Conservation (phyloP, 2,113 vertebrate species). For the Cochlearius cochlearius region DNA sequence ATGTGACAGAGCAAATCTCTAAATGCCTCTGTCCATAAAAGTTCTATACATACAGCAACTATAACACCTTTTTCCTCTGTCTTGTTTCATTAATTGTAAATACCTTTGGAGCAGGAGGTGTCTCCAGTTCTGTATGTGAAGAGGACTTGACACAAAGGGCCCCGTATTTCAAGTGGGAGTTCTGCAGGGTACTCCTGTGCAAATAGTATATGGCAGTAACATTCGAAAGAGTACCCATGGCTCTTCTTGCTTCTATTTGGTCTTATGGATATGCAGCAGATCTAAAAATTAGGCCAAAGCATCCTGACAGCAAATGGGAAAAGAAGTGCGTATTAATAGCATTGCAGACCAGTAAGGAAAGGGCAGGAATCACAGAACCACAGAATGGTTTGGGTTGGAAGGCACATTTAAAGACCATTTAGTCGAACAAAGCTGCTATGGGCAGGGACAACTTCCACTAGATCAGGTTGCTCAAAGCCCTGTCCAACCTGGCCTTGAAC, state of each 20-base stretch:
- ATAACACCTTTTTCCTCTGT: not conserved
- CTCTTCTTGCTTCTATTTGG: not conserved
- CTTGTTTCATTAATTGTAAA: not conserved
- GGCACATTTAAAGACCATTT: not conserved
- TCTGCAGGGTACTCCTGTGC: not conserved
- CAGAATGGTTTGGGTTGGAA: not conserved
- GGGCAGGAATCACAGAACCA: not conserved
- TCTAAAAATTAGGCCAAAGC: not conserved
- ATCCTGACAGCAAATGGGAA: not conserved
- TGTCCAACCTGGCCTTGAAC: not conserved
- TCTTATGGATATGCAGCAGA: not conserved
- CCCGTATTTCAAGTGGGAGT: not conserved
- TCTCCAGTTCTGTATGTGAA: not conserved
- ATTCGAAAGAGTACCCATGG: not conserved
- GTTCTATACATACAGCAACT: not conserved
- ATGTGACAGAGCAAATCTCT: not conserved
- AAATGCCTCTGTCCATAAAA: not conserved
- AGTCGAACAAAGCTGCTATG: not conserved
- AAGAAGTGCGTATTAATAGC: not conserved
- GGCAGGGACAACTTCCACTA: not conserved
- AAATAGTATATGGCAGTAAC: not conserved
- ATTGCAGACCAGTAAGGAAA: not conserved
- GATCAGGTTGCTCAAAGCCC: not conserved
- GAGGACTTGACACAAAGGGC: not conserved
- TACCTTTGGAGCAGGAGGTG: not conserved